phyloP scores from a whole-genome alignment of 2,113 vertebrate genomes.

The Hiodon alosoides region DNA sequence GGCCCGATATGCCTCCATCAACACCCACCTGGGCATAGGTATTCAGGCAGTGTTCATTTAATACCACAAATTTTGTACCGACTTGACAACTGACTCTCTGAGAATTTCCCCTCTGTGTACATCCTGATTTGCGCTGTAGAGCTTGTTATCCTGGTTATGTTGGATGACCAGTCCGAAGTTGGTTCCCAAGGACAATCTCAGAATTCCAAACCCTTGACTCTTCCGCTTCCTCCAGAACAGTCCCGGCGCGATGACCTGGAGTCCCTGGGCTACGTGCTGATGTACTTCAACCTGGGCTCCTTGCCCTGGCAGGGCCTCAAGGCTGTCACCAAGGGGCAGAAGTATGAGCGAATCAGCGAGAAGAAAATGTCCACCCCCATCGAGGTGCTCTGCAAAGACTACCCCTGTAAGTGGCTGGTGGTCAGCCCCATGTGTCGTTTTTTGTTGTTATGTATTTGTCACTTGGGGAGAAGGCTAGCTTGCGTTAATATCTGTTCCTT shows the following conservation, averaged over 20 bases:
- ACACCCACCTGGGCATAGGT: constrained; percentile 96
- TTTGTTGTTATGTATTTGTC: too few relatives aligned
- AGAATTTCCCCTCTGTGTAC: background rate
- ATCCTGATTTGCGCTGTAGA: background rate
- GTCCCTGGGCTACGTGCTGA: constrained; percentile 92
- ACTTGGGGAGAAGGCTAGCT: too few relatives aligned
- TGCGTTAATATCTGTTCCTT: too few relatives aligned
- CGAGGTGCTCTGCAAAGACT: constrained; percentile 94
- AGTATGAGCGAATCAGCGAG: constrained; percentile 96
- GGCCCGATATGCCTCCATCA: constrained; percentile 95
- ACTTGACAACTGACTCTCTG: background rate
- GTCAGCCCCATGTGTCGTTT: background rate
- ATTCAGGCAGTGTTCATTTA: background rate
- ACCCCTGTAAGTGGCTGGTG: constrained; percentile 81
- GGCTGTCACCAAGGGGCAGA: constrained; percentile 95
- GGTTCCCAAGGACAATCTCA: background rate
- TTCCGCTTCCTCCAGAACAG: constrained; percentile 68
- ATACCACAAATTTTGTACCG: background rate
- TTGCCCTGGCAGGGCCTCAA: constrained; percentile 98
- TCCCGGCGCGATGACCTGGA: constrained; percentile 94
- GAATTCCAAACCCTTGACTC: background rate
- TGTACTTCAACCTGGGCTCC: constrained; percentile 98
- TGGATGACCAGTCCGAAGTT: too few relatives aligned
- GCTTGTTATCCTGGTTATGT: too few relatives aligned
- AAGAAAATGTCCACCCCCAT: constrained; percentile 99